Evolutionary conservation across 1,140 invertebrate genomes (phyloP).

Genomic region (Brachionus rubens): DNA sequence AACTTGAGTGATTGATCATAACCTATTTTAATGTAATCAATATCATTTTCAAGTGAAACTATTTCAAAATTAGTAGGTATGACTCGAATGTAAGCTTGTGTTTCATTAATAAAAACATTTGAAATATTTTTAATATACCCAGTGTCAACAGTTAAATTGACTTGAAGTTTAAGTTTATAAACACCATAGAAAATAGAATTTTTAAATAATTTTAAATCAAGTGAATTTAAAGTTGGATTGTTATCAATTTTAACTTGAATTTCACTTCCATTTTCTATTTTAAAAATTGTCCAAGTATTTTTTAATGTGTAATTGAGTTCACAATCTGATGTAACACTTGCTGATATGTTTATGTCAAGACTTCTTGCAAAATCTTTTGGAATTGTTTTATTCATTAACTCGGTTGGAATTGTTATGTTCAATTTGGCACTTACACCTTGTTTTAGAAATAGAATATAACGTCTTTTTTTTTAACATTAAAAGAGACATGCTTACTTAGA

Average conservation of each 20-base stretch:
- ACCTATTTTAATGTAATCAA: not conserved
- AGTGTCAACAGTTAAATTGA: not conserved
- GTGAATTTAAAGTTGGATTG: not conserved
- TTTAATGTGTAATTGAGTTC: not conserved
- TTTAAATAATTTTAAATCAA: not conserved
- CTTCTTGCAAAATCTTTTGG: not conserved
- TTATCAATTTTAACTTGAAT: not conserved
- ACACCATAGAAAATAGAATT: not conserved
- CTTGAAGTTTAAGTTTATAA: not conserved
- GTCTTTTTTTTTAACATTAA: not conserved
- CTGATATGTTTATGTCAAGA: not conserved
- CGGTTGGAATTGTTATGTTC: not conserved
- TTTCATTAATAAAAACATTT: not conserved
- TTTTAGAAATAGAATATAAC: not conserved
- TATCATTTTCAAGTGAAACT: not conserved
- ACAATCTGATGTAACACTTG: not conserved
- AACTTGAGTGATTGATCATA: not conserved
- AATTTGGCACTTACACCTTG: not conserved
- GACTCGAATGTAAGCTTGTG: not conserved
- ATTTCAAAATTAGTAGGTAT: not conserved
- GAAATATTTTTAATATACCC: conserved; percentile 12
- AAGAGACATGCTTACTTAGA: not conserved
- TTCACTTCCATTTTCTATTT: not conserved
- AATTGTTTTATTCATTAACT: not conserved
- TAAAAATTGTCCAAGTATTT: not conserved